Percentiles rank a stretch among this genome's conserved stretches.
Evolutionary conservation across 2,797 vertebrate species (phyloP).

Genomic region (Pterois miles): DNA sequence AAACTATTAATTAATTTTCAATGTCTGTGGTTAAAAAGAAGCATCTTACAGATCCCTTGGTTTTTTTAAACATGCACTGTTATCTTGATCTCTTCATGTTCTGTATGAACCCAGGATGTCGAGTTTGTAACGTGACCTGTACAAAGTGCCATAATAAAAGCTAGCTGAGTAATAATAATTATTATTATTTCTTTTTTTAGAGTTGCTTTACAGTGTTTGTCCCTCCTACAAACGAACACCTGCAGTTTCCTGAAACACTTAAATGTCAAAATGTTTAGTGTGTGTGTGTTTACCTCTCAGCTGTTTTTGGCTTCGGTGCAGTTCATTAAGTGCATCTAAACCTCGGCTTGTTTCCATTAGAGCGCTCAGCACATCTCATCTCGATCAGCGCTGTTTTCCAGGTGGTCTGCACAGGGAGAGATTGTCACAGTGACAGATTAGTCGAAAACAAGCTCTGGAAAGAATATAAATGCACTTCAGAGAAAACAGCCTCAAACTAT

Average conservation of each 20-base stretch:
- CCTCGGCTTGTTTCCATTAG: not conserved
- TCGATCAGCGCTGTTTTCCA: not conserved
- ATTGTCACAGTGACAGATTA: constrained; percentile 31
- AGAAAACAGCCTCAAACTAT: not conserved
- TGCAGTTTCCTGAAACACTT: not conserved
- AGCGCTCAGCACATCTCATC: not conserved
- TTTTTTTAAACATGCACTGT: constrained; percentile 34
- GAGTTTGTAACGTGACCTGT: constrained; percentile 77
- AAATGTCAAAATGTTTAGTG: not conserved
- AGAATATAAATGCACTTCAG: not conserved
- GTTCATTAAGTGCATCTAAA: not conserved
- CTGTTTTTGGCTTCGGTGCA: not conserved
- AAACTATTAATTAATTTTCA: not conserved
- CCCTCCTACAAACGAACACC: not conserved
- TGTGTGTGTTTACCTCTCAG: constrained; percentile 2
- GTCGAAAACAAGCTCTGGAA: constrained; percentile 1
- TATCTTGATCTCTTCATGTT: constrained; percentile 40
- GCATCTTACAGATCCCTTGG: constrained; percentile 9
- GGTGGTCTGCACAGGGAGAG: not conserved
- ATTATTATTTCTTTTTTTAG: no score
- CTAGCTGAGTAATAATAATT: constrained; percentile 39
- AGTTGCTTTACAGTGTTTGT: not conserved
- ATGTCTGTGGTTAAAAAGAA: constrained; percentile 10
- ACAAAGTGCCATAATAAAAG: constrained; percentile 83
- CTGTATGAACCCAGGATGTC: constrained; percentile 65